Evolutionary conservation across 1,140 invertebrate species (phyloP), one percentile per base, ranked within the genome.

Genomic region (Cherax quadricarinatus): DNA sequence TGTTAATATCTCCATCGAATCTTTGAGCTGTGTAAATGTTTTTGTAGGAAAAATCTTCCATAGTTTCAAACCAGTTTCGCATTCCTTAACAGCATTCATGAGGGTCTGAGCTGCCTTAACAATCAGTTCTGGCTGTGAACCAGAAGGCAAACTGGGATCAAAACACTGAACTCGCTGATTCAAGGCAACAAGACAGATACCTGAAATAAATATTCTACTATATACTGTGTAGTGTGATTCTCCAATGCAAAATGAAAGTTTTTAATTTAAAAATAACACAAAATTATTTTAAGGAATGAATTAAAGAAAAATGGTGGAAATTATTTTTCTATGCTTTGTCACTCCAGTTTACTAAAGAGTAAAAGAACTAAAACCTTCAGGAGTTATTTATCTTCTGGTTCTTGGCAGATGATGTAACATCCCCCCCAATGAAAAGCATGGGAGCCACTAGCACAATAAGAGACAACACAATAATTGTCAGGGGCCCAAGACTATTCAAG

Each of bases 1-100:
- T 62, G n/a, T 88, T 62, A 88, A 51, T 49, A 4, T 88, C 4
- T 88, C 48, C 86, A 88, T 88, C 57, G 75, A 88, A 51, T 30
- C 18, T 48, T 62, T 51, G 7, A 88, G 75, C n/a, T 88, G 86
- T 53, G 62, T 88, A 66, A 57, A 88, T 62, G 5, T 60, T 7
- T 81, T 88, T 24, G 75, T 81, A n/a, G 86, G 86, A 62, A 57
- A 88, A 30, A 88, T 30, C 53, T 88, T 88, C 86, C 86, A 88
- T 53, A 88, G 16, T 48, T 88, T 88, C 10, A 30, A 88, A 66
- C 78, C 86, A n/a, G 86, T 41, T 49, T 88, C 86, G 49, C 86
- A 81, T 48, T 88, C 86, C 51, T 75, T 88, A 49, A 88, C 10
- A 57, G 86, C 86, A 51, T 51, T 88, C 86, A 88, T 88, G 51